Base-by-base conservation (phyloP, 2,888 invertebrate species). In the Himalopsyche japonica region DNA sequence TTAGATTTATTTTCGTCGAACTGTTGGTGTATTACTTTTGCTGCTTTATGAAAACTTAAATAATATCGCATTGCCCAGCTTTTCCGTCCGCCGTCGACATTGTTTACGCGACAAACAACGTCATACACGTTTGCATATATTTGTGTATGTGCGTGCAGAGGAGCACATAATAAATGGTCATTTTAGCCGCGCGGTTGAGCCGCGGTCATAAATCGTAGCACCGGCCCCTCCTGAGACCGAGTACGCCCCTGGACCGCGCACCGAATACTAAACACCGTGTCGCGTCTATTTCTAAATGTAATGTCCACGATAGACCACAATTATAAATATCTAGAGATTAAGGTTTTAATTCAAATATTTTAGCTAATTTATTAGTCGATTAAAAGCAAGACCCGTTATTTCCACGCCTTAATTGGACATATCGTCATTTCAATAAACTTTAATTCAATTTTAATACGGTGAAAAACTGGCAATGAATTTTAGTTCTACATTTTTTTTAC, bases 231-330 rank as follows among this genome's bases (percentile, higher is more conserved):
- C 79, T 47, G 27, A 79, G 79, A 43, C 82, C 82, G 47, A 20
- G 70, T 47, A 24, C 48, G 20, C 82, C 82, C 76, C 81, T 76
- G 81, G 82, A 64, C 82, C 79, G 82, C 32, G 79, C 32, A 4
- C 70, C 37, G 86, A 83, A 86, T 86, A 86, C 86, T 86, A 86
- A 86, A 82, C 83, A 20, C 57, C 43, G 43, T 57, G 57, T 57
- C 20, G 57, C 57, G 20, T 20, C 20, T 57, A 57, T 20, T n/a
- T 57, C 57, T 5, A 57, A n/a, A 57, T 57, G 1, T 57, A 57
- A 57, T 57, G 57, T 57, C 20, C 20, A n/a, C 49, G 4, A 20
- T 49, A 49, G 4, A 49, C 49, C 49, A 6, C 18, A 49, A n/a
- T 18, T 20, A 49, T n/a, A 49, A 49, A 20, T 5, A n/a, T n/a